Base-by-base conservation (phyloP, 2,888 invertebrate genomes). In the Hirtodrosophila alboralis region DNA sequence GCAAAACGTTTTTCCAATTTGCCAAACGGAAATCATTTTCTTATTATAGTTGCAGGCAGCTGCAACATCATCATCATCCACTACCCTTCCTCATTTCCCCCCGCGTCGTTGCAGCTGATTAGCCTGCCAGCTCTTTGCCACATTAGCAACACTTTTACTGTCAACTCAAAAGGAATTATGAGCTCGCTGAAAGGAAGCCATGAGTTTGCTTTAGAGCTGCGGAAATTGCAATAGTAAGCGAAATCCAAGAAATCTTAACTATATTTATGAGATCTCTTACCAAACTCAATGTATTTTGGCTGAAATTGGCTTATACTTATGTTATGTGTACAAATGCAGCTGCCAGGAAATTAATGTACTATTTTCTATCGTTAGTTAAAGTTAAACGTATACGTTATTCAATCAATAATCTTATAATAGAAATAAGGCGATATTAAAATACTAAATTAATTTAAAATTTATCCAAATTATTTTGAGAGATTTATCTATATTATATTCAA, bases 11-110 rank as follows among this genome's bases (percentile, higher is more conserved):
- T 87, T 87, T 87, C 87, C 87, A 87, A 88, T 87, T 87, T 88
- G 87, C 86, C 79, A 79, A 83, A 81, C 87, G 88, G 88, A 87
- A 88, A 86, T 86, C 86, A 88, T 87, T 88, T 88, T 84, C 87
- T 86, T 88, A 87, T 88, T 87, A 88, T 84, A 85, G 84, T 84
- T 86, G 77, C 75, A 74, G 57, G 47, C 66, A 54, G 65, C 58
- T 66, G 64, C 73, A 59, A 52, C 70, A 70, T 31, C 49, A 48
- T 57, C 48, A 54, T 54, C 52, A 41, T 38, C 37, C n/a, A n/a
- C n/a, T n/a, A 26, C 26, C 52, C 43, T 18, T 5, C 44, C 30
- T 30, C 38, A 4, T 9, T 30, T 13, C 3, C 23, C 4, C 13
- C 14, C 10, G 5, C 14, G 13, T 10, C 14, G 52, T 21, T 56